These are phyloP conservation scores for Bicyclus anynana DNA, from an alignment of 1,140 invertebrate genomes.

Conservation along the genomic window DNA sequence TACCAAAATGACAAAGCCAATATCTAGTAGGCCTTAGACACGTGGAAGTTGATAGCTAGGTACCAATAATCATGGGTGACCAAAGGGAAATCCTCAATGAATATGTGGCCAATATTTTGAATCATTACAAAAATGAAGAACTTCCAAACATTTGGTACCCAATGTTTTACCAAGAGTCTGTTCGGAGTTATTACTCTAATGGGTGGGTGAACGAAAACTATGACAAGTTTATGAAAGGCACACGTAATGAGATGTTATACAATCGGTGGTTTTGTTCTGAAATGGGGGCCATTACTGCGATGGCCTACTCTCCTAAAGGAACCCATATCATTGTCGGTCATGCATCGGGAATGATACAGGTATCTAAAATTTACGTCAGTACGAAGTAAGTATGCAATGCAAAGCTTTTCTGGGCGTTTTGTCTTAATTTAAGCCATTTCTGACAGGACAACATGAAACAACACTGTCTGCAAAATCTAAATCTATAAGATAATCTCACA, in stretches of 20 bases:
- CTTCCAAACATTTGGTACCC: conserved; percentile 49
- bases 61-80: conserved; percentile 34
- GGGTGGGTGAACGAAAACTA: conserved; percentile 54
- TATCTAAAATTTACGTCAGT: conserved; percentile 12
- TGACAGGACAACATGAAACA: too few relatives aligned
- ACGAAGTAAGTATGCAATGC: too few relatives aligned
- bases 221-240: conserved; percentile 44
- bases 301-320: conserved; percentile 52
- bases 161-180: conserved; percentile 45
- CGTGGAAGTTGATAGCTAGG: background rate
- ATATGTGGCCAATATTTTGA: conserved; percentile 34
- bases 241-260: conserved; percentile 48
- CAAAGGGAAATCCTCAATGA: conserved; percentile 39
- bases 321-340: conserved; percentile 56
- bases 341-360: conserved; percentile 60
- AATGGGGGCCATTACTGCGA: conserved; percentile 48
- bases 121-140: conserved; percentile 48
- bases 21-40: conserved; percentile 37
- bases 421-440: too few relatives aligned
- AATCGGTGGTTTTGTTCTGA: conserved; percentile 57
- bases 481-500: too few relatives aligned
- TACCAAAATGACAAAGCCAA: background rate
- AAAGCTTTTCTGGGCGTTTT: too few relatives aligned
- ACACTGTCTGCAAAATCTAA: too few relatives aligned
- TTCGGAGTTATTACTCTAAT: conserved; percentile 21